Evolutionary conservation across 2,888 invertebrate genomes (phyloP), one percentile per base, ranked within the genome.

Genomic region (Caenorhabditis imperialis): DNA sequence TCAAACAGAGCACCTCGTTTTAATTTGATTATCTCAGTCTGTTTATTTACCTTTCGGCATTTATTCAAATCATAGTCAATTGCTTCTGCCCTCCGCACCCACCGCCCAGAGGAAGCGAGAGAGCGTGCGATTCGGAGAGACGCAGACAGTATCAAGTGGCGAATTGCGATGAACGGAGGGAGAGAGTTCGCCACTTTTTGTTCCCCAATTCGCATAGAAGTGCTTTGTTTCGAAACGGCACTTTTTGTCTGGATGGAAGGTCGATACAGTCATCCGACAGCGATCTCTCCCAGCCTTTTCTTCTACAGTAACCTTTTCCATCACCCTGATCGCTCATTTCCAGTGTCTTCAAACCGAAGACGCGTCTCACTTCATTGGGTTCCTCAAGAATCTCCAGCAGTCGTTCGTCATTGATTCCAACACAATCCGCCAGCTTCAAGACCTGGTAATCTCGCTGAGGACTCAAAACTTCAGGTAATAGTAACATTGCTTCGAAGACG

Each of bases 391-490:
- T 42, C 44, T 80, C 57, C 50, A 76, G 40, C 42, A 60, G 27
- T 63, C 71, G 42, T 61, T 77, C 50, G 61, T 75, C 40, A 70
- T 82, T 67, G 79, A 82, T 40, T 58, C 83, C 22, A 50, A 72
- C 18, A 74, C 79, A 23, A 57, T 81, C n/a, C 73, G 81, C 50
- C 73, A 76, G n/a, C 65, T 85, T 3, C 85, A 86, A 50, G 82
- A 78, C 16, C 53, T 85, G 63, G 80, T 85, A 10, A 82, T 85
- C 20, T 65, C 84, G 2, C 70, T 85, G 45, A 69, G 85, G 48
- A 85, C 85, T 14, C 84, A 86, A 47, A 72, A 69, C 54, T 72
- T 80, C 45, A 82, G 83, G 84, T 84, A 12, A 45, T 45, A 18
- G 4, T 20, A 33, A 20, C 33, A 30, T 20, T 20, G 10, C 6